Evolutionary conservation across 2,888 invertebrate species (phyloP), one percentile per base, ranked within the genome.

Genomic region (Bugulina stolonifera): DNA sequence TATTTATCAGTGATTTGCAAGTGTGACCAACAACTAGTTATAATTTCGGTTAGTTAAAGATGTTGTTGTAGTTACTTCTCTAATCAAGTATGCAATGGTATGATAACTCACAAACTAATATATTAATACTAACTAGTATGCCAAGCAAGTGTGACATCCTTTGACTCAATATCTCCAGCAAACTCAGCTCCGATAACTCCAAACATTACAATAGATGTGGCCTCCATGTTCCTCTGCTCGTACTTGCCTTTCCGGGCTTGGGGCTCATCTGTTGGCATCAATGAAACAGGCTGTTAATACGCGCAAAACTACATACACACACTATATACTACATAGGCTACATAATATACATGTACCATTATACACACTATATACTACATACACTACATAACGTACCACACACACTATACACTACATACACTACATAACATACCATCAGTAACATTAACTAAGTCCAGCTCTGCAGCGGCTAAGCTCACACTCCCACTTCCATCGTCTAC

Each of bases 171-270:
- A 81, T 98, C 98, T 82, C 95, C 94, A 0, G 98, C 98, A 81
- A 98, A 99, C 85, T 99, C 97, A 0, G 98, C 94, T 0, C 99
- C 99, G 72, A 99, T 94, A 0, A 99, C 98, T 0, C 97, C 98
- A 55, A 99, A 85, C 72, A 99, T 86, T 1, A 99, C 94, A 0
- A 99, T 95, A 0, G 99, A 94, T 0, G 98, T 97, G 0, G 97
- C 95, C 84, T 99, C 97, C 80, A 96, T 95, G 3, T 96, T 88
- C 77, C 93, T 93, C 35, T 52, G 23, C 32, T 27, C 57, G 34
- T 14, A 35, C 14, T 52, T 43, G 34, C 72, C 35, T 54, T 23
- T 72, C 69, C 27, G 25, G n/a, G 25, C 23, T 27, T 64, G 22
- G 2, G 64, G 64, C 27, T 64, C 64, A 64, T 64, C 64, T 64